Evolutionary conservation across 1,140 invertebrate genomes (phyloP), one percentile per base, ranked within the genome.

Genomic region (Drosophila littoralis): DNA sequence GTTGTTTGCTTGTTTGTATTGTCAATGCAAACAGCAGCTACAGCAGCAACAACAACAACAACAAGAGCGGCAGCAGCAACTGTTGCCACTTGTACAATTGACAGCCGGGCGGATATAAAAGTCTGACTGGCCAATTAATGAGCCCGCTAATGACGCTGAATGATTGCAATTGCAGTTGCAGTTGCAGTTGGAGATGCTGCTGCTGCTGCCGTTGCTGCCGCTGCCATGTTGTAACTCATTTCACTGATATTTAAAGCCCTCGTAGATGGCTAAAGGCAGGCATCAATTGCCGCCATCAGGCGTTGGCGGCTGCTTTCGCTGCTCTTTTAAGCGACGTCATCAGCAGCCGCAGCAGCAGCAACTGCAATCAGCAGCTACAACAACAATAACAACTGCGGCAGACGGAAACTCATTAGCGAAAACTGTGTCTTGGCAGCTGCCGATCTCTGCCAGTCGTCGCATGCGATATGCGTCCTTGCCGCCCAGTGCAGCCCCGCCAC

Each of bases 351-450:
- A 32, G 13, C 54, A 51, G 7, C 68, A 50, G 10, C 68, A 61
- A 7, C 22, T 5, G 22, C 22, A 28, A 28, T 28, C 51, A 42
- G 35, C 68, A 42, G 8, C 68, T 54, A 7, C 32, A 36, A 46
- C 66, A 42, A n/a, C 55, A 36, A 17, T 65, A 77, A 22, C 59
- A 61, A 46, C 61, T 17, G 3, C 51, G 50, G 52, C 69, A 77
- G 83, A 88, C 83, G 83, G 83, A 88, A 88, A 88, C 83, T 88
- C 83, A 88, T 88, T 88, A 88, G 83, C 70, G 79, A 83, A 81
- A 73, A 83, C 81, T 80, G 81, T 81, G 77, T 84, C 81, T 84
- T 84, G 81, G 69, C 70, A 61, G 79, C 7, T 60, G 28, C 33
- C 46, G 46, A 71, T 72, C 52, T 66, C 35, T 38, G 9, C 15